Base-by-base conservation (phyloP, 1,140 invertebrate genomes). In the Rhyacophila brunnea region DNA sequence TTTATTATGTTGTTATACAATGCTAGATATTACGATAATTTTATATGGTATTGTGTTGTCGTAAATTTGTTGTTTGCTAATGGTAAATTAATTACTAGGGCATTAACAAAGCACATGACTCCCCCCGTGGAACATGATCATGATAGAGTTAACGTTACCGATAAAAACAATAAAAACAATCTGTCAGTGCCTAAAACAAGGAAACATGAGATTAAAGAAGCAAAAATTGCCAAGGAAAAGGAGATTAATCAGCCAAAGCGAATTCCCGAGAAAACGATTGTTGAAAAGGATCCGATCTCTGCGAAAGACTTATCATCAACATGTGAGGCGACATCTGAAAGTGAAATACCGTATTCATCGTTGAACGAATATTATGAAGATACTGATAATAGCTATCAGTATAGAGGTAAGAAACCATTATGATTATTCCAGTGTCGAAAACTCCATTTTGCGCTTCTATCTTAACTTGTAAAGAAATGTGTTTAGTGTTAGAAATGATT, bases 81-180 rank as follows among this genome's bases (percentile, higher is more conserved):
- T 28, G 3, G 9, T 28, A 9, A 28, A 17, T 45, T 45, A 15
- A 15, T 55, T 69, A 68, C 50, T 58, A 79, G 77, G 47, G 77
- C 77, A 1, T 49, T 79, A 54, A 79, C 77, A 10, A 79, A 75
- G 62, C 75, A 79, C 50, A 78, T 79, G 64, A 79, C 77, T 6
- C 75, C 77, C n/a, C 77, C 77, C 1, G 69, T 70, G 43, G 43
- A 53, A n/a, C 49, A 35, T 15, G 40, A 15, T 32, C 53, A 62
- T 32, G 51, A 51, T 13, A 34, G 14, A 15, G n/a, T 10, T 3
- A 59, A 52, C 9, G 9, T 9, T 3, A 28, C 23, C 19, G 57
- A 51, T 10, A 20, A 52, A 42, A 57, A 43, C 17, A 44, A 5
- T 10, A 28, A 61, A 50, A 56, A 54, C 18, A 55, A 53, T 51